Percentiles rank a stretch among this genome's conserved stretches.
These are phyloP conservation scores for Glaucopsyche alexis DNA, from an alignment of 2,888 invertebrate species.

Conservation along the genomic window DNA sequence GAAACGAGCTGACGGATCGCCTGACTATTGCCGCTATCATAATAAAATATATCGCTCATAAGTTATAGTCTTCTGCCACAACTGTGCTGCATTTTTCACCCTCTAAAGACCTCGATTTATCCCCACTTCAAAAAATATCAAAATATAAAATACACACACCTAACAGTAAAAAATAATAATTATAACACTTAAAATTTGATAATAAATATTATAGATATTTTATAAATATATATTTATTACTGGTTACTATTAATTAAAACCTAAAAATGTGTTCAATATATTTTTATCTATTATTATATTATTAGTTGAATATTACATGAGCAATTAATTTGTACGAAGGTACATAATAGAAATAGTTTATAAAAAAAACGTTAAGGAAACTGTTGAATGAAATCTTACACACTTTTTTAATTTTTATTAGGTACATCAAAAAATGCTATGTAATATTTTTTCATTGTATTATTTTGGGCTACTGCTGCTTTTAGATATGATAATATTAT, in stretches of 20 bases:
- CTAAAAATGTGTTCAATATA: neutral
- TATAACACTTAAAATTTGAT: neutral
- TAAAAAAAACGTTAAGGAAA: neutral
- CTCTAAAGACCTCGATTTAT: neutral
- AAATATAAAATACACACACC: neutral
- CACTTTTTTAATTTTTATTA: neutral
- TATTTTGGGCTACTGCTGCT: neutral
- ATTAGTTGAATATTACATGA: neutral
- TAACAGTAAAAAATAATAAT: neutral
- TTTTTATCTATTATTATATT: neutral
- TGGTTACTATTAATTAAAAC: neutral
- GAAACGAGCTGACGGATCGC: neutral
- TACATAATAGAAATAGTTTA: neutral
- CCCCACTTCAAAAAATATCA: neutral
- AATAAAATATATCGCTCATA: neutral
- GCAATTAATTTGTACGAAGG: neutral
- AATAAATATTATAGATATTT: neutral
- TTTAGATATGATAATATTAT: too few species aligned
- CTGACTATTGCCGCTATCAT: neutral
- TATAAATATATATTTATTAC: neutral
- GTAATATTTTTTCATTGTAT: neutral
- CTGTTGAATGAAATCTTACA: neutral
- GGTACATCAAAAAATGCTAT: neutral
- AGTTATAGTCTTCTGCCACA: neutral
- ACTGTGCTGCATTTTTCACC: neutral